Evolutionary conservation across 2,888 invertebrate genomes (phyloP).

Genomic region (Campoplex capitator): DNA sequence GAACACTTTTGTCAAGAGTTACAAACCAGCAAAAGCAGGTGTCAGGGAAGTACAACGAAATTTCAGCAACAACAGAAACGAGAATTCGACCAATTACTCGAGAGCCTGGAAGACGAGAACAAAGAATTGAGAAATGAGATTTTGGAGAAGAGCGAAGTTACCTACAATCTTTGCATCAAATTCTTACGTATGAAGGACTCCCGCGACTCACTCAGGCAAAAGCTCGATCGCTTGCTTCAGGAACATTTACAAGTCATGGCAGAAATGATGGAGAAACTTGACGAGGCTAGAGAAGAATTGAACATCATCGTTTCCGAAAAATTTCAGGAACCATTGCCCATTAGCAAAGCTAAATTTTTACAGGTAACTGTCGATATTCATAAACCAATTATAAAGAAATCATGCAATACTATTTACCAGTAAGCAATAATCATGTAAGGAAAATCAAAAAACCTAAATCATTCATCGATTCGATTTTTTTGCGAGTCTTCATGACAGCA

Average conservation of each 20-base stretch:
- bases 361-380: constrained; percentile 69
- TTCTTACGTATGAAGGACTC: constrained; percentile 78
- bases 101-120: constrained; percentile 74
- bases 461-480: neutral
- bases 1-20: constrained; percentile 86
- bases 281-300: constrained; percentile 77
- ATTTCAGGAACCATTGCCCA: constrained; percentile 76
- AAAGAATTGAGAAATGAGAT: constrained; percentile 72
- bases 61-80: constrained; percentile 66
- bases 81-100: constrained; percentile 69
- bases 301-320: constrained; percentile 78
- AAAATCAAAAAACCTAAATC: neutral
- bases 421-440: neutral
- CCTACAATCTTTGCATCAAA: constrained; percentile 77
- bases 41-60: constrained; percentile 60
- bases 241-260: constrained; percentile 78
- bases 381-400: neutral
- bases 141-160: constrained; percentile 73
- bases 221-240: constrained; percentile 73
- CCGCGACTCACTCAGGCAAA: constrained; percentile 74
- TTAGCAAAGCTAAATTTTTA: constrained; percentile 77
- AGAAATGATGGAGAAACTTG: constrained; percentile 79
- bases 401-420: too few species aligned
- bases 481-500: too few species aligned
- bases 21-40: constrained; percentile 82